Percentiles rank a stretch among this genome's conserved stretches.
These are phyloP conservation scores for Mesaphorura yosii DNA, from an alignment of 1,140 invertebrate species.

Conservation along the genomic window DNA sequence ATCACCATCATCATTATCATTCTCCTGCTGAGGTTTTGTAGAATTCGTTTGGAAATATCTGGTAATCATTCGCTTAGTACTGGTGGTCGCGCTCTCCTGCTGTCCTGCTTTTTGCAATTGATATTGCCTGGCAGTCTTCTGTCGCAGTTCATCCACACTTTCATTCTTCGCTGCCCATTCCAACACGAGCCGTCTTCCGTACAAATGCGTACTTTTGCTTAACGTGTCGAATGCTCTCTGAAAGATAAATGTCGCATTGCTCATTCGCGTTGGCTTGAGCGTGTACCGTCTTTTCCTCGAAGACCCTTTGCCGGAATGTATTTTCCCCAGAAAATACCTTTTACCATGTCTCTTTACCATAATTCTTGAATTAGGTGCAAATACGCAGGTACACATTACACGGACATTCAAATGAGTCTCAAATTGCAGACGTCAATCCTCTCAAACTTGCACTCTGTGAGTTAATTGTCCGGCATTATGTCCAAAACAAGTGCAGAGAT, in stretches of 20 bases:
- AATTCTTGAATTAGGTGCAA: neutral
- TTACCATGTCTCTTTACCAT: neutral
- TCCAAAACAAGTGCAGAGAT: too few relatives aligned
- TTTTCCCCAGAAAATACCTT: neutral
- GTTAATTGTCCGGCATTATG: too few relatives aligned
- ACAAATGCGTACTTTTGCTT: conserved; percentile 92
- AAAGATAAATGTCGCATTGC: conserved; percentile 36
- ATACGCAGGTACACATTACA: too few relatives aligned
- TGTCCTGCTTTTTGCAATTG: conserved; percentile 32
- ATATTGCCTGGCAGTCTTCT: conserved; percentile 68
- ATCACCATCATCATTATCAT: too few relatives aligned
- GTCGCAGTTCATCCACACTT: conserved; percentile 63
- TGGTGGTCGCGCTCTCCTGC: neutral
- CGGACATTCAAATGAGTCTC: too few relatives aligned
- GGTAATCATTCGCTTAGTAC: conserved; percentile 7
- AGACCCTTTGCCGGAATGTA: neutral
- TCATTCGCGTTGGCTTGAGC: conserved; percentile 1
- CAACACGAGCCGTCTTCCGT: conserved; percentile 81
- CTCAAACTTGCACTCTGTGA: too few relatives aligned
- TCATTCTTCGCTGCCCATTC: conserved; percentile 88
- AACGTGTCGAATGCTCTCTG: conserved; percentile 83
- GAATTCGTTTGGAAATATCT: too few relatives aligned
- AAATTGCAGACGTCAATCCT: too few relatives aligned
- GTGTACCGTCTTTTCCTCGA: too few relatives aligned
- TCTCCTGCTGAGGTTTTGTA: too few relatives aligned